Evolutionary conservation across 2,113 vertebrate species (phyloP).

Genomic region (Mesocricetus auratus): DNA sequence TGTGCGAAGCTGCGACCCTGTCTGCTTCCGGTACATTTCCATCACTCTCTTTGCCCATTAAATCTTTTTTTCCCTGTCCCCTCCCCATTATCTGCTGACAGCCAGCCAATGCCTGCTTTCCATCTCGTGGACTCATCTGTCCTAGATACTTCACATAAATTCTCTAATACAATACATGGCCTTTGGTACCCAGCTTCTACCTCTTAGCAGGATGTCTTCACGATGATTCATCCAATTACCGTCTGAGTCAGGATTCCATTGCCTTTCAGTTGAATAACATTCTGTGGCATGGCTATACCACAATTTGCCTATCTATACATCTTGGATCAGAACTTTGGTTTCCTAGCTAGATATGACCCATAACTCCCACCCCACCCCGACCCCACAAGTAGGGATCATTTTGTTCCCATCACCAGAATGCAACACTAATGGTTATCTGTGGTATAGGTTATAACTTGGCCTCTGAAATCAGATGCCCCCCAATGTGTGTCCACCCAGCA

Average conservation of each 20-base stretch:
- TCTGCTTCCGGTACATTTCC: not conserved
- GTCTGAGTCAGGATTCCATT: not conserved
- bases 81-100: not conserved
- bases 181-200: slow-evolving; percentile 17
- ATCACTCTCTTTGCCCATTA: not conserved
- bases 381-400: not conserved
- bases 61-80: not conserved
- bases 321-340: not conserved
- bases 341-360: not conserved
- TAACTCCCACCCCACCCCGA: not conserved
- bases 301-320: not conserved
- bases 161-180: not conserved
- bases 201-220: not conserved
- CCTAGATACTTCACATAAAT: not conserved
- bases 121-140: not conserved
- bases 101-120: not conserved
- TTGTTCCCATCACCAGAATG: not conserved
- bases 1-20: not conserved
- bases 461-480: not conserved
- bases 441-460: not conserved
- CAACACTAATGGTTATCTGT: not conserved
- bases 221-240: not conserved
- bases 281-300: not conserved
- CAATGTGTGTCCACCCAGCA: not conserved
- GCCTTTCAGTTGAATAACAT: not conserved